Conservation (phyloP, 2,113 vertebrate species). For the Syngnathus typhle region DNA sequence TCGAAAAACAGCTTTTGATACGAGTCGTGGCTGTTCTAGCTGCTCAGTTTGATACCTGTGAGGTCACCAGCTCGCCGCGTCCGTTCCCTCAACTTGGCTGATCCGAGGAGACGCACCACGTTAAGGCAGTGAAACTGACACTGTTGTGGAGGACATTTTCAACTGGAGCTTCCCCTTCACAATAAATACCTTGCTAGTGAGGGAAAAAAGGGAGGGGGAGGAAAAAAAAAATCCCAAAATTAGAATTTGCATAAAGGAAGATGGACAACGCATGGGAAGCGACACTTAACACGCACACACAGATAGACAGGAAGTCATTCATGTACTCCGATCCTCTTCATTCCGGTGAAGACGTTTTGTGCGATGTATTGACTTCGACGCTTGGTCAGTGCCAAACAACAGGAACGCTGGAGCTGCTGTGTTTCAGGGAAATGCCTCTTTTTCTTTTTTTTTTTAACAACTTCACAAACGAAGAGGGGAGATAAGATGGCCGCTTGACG, state of each 20-base stretch:
- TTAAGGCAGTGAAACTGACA: conserved; percentile 43
- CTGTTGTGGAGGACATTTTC: conserved; percentile 1
- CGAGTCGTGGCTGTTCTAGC: background rate
- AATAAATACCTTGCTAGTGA: conserved; percentile 32
- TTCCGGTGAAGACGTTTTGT: conserved; percentile 44
- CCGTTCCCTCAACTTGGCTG: background rate
- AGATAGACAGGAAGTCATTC: background rate
- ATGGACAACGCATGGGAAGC: conserved; percentile 27
- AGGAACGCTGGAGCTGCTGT: background rate
- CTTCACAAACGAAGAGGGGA: background rate
- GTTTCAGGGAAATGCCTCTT: too few relatives aligned
- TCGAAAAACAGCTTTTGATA: too few relatives aligned
- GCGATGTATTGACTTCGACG: conserved; percentile 17
- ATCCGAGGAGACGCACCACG: background rate
- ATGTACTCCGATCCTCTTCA: conserved; percentile 29
- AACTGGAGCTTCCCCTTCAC: conserved; percentile 22
- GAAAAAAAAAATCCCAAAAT: conserved; percentile 3
- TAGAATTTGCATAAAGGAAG: conserved; percentile 56
- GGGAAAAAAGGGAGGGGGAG: conserved; percentile 20
- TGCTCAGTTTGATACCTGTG: conserved; percentile 11
- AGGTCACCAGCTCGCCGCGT: conserved; percentile 28
- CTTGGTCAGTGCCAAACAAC: conserved; percentile 34
- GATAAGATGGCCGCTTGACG: background rate
- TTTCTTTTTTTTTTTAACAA: background rate
- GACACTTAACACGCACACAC: conserved; percentile 45